Base-by-base conservation (phyloP, 2,888 invertebrate species). In the Patella pellucida region DNA sequence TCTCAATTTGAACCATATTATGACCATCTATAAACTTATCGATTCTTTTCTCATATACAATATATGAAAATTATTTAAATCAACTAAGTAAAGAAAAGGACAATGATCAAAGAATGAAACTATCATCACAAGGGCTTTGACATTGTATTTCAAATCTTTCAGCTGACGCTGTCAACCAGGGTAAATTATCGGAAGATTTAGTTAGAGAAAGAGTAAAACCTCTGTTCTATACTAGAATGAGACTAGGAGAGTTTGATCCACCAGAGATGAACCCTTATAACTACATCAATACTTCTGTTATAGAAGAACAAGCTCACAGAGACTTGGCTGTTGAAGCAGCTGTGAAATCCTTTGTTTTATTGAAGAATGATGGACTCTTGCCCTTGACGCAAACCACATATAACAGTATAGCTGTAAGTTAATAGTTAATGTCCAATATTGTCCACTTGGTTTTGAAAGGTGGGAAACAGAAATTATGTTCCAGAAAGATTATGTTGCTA, bases 191-290 rank as follows among this genome's bases (percentile, higher is more conserved):
- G 12, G 70, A 76, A 62, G 69, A 69, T 50, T 69, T 50, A 11
- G 52, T 76, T 5, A 19, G 69, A 19, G 73, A 73, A 27, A 76
- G 73, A 15, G 76, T 71, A 9, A 79, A 76, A 52, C 76, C 78
- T 23, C 56, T 81, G 62, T 78, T 81, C 68, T 71, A 78, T 51
- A 76, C 78, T 2, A 56, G 81, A 51, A 79, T 81, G 79, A 72
- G 77, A 41, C 68, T 81, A 27, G 81, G 81, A 31, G 81, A 81
- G 27, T 81, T 81, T 62, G 81, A 81, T 51, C 81, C 81, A 9
- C 77, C 76, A 19, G 68, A 67, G 14, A 81, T 83, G 84, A 84
- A 83, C 73, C 85, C 85, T 0, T 85, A 83, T 78, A 72, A 62
- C n/a, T 69, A 76, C n/a, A 75, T 85, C 15, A 72, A 75, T 62